Conservation (phyloP, 2,888 invertebrate genomes). For the Fragum sueziense region DNA sequence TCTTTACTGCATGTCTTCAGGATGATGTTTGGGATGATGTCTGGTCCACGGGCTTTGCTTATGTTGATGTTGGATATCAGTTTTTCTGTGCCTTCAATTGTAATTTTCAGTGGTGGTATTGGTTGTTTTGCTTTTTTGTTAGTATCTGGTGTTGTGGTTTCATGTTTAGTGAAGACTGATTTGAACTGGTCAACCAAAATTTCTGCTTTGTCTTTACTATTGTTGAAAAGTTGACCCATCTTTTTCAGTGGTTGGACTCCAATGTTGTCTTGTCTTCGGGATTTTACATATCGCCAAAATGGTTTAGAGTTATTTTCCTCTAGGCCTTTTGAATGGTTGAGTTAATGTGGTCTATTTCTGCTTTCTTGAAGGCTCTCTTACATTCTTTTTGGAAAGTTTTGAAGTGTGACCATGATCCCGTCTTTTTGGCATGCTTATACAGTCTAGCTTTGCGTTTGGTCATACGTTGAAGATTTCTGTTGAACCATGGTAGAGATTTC, state of each 20-base stretch:
- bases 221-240: conserved; percentile 40
- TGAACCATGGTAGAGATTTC: too few relatives aligned
- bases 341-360: too few relatives aligned
- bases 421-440: too few relatives aligned
- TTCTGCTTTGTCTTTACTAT: conserved; percentile 38
- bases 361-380: too few relatives aligned
- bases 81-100: conserved; percentile 20
- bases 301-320: conserved; percentile 53
- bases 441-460: too few relatives aligned
- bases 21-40: conserved; percentile 32
- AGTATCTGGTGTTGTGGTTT: too few relatives aligned
- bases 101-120: not conserved
- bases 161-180: conserved; percentile 5
- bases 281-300: conserved; percentile 56
- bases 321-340: conserved; percentile 17
- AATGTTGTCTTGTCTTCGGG: conserved; percentile 40
- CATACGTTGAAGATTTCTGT: too few relatives aligned
- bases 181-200: conserved; percentile 47
- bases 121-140: too few relatives aligned
- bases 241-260: conserved; percentile 34
- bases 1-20: conserved; percentile 38
- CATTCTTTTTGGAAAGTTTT: too few relatives aligned
- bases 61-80: conserved; percentile 30
- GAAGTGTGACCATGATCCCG: too few relatives aligned
- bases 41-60: conserved; percentile 46